phyloP scores from a whole-genome alignment of 2,113 vertebrate genomes.

The Calyptomena viridis region DNA sequence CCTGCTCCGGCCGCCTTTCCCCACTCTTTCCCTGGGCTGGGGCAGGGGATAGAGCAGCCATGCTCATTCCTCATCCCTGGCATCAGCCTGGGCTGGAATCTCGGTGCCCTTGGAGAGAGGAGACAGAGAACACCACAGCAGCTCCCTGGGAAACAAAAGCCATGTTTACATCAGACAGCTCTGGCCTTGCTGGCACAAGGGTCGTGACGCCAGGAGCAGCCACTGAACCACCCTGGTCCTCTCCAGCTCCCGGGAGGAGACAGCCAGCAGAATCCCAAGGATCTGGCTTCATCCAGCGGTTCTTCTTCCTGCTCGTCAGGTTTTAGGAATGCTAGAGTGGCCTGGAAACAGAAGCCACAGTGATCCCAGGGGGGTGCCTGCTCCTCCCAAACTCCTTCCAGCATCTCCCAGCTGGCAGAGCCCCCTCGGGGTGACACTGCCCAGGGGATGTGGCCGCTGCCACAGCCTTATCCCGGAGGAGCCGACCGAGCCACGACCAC shows the following conservation, averaged over 20 bases:
- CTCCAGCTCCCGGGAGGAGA: rapidly evolving
- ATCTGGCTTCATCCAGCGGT: rapidly evolving
- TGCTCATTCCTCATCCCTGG: neutral
- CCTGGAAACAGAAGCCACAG: neutral
- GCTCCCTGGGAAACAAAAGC: slow-evolving; percentile 34
- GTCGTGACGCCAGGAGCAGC: neutral
- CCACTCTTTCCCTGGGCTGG: rapidly evolving
- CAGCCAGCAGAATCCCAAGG: neutral
- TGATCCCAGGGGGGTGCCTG: neutral
- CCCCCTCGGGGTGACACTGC: neutral
- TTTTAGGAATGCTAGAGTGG: neutral
- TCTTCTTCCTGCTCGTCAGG: neutral
- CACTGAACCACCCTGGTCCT: rapidly evolving
- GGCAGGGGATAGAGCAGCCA: neutral
- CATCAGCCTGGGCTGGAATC: neutral
- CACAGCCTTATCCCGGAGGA: neutral
- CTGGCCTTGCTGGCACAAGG: neutral
- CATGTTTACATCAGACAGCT: neutral
- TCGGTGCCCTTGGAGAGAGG: rapidly evolving
- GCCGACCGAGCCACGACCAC: neutral
- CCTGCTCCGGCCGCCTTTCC: neutral
- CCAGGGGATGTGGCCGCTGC: neutral
- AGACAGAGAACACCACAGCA: neutral
- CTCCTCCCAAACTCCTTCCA: neutral
- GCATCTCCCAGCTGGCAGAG: neutral